These are phyloP conservation scores for Sturnus vulgaris DNA, from an alignment of 2,113 vertebrate species.

Conservation along the genomic window DNA sequence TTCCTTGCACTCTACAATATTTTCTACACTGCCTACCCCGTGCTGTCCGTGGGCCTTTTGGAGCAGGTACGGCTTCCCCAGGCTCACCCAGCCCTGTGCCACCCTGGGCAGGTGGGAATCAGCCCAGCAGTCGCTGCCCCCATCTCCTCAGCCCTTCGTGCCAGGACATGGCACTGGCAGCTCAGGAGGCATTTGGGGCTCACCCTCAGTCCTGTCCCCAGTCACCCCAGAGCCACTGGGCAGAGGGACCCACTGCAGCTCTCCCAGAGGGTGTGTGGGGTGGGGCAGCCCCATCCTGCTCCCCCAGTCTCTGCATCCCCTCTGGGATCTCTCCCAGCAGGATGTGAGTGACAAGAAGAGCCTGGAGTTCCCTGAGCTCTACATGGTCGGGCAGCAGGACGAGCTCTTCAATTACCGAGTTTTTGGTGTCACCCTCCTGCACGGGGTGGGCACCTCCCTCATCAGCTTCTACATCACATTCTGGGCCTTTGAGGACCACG, in stretches of 20 bases:
- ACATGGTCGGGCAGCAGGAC: slow-evolving; percentile 74
- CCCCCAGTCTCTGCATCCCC: not conserved
- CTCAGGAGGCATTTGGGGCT: not conserved
- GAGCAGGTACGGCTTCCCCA: slow-evolving; percentile 80
- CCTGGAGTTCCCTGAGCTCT: slow-evolving; percentile 80
- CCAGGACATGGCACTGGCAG: not conserved
- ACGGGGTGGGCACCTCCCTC: slow-evolving; percentile 78
- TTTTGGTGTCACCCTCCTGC: slow-evolving; percentile 71
- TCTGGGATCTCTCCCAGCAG: slow-evolving; percentile 41
- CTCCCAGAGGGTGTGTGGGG: not conserved
- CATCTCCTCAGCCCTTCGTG: not conserved
- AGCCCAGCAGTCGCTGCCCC: rapidly evolving
- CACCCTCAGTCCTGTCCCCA: not conserved
- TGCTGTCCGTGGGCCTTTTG: slow-evolving; percentile 81
- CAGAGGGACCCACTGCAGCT: not conserved
- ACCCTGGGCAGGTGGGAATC: not conserved
- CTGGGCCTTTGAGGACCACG: slow-evolving; percentile 68
- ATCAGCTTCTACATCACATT: slow-evolving; percentile 80
- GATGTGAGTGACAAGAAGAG: slow-evolving; percentile 80
- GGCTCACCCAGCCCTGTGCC: not conserved
- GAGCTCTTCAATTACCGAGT: slow-evolving; percentile 79
- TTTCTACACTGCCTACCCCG: slow-evolving; percentile 77
- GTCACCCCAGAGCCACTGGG: not conserved
- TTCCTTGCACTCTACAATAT: slow-evolving; percentile 86
- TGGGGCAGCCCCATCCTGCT: not conserved